phyloP scores from a whole-genome alignment of 2,113 vertebrate species.

The Hippocampus guttulatus region DNA sequence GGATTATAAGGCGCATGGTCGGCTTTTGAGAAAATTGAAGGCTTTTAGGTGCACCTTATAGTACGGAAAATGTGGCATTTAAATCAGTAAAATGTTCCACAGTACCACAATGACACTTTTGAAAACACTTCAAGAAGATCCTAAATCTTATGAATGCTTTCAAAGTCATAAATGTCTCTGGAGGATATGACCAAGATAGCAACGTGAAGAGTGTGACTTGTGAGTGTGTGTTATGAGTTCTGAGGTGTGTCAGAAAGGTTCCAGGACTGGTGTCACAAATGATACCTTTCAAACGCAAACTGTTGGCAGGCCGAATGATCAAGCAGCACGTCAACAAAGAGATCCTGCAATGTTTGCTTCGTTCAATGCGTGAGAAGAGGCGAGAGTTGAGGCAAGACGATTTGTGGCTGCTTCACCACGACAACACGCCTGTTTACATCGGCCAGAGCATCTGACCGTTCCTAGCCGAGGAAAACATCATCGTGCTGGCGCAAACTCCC shows the following conservation, averaged over 20 bases:
- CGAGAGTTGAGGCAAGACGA: background rate
- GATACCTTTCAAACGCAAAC: background rate
- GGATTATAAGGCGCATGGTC: no score
- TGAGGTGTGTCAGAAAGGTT: background rate
- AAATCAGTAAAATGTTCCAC: background rate
- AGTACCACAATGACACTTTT: conserved; percentile 22
- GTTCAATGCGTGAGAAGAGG: background rate
- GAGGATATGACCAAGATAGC: conserved; percentile 40
- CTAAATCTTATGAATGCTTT: conserved; percentile 38
- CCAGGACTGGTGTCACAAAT: background rate
- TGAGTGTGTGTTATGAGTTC: conserved; percentile 2
- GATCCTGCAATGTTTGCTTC: no score
- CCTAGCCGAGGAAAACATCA: background rate
- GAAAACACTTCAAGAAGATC: conserved; percentile 43
- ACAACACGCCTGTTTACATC: background rate
- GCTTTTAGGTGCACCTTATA: no score
- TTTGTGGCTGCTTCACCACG: background rate
- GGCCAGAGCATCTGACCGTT: background rate
- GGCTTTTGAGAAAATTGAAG: no score
- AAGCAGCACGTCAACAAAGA: background rate
- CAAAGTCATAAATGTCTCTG: conserved; percentile 26
- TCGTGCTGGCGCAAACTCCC: background rate
- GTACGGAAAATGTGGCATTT: no score
- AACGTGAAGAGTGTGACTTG: conserved; percentile 1
- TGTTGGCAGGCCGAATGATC: background rate